Base-by-base conservation (phyloP, 2,797 vertebrate genomes). In the Hylomyscus alleni region DNA sequence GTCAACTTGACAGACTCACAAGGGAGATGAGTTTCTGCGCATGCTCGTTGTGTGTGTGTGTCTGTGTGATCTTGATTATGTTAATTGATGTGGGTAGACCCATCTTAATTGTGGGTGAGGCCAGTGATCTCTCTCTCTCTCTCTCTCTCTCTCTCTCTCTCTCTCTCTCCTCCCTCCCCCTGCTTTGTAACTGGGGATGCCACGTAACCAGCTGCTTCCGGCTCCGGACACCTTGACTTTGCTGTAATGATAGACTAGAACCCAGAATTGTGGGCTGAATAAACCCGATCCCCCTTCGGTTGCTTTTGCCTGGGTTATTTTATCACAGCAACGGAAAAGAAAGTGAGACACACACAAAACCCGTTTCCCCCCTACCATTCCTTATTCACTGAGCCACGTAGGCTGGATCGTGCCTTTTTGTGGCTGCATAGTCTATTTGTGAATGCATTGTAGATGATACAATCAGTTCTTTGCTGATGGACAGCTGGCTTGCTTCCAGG, bases 401-500 rank as follows among this genome's bases (percentile, higher is more conserved):
- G 56, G 54, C 34, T 65, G 44, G 84, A 26, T 24, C 26, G 26
- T 56, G 10, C 19, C 54, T 92, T 37, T 88, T 22, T 40, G 73
- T 5, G 58, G 47, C 1, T 58, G 58, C 40, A 4, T 40, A 44
- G 75, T 47, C 60, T 84, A 11, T 54, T 72, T 44, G 60, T 90
- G 81, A 86, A 52, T 22, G 26, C 31, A 58, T 9, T 26, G 22
- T 12, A 67, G 15, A 40, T 9, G 17, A 31, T 76, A 67, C 40
- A 90, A 34, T 56, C 75, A 81, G 26, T 14, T 56, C 73, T 67
- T 44, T 72, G 40, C 50, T 90, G 80, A 67, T 54, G 80, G 65
- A n/a, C 40, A 67, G 58, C 56, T 94, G 90, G 19, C n/a, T 69
- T 47, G 52, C 75, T 92, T 91, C 73, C 14, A 78, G 85, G 67